Conservation (phyloP, 2,797 vertebrate species). For the Threskiornis aethiopicus region DNA sequence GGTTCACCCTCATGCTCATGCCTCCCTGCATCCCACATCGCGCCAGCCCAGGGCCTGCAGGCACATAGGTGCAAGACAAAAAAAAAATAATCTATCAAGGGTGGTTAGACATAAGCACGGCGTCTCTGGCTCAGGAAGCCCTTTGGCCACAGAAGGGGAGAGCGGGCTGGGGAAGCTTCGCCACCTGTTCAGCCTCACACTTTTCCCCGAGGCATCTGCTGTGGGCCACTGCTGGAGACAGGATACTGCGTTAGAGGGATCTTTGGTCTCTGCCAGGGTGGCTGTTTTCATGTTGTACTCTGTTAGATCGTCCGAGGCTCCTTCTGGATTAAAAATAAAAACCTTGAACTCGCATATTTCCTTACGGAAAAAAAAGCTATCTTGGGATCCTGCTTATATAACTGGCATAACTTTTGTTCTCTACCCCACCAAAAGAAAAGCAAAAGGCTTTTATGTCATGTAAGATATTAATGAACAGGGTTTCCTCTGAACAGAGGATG, state of each 20-base stretch:
- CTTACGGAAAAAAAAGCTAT: conserved; percentile 4
- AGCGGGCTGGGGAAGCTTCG: neutral
- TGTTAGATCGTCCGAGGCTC: neutral
- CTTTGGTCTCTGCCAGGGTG: neutral
- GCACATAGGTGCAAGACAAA: neutral
- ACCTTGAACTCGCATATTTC: neutral
- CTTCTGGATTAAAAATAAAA: conserved; percentile 14
- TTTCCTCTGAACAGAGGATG: conserved; percentile 38
- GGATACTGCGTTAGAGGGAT: neutral
- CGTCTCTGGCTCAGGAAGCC: neutral
- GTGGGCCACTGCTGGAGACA: neutral
- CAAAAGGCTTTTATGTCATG: conserved; percentile 10
- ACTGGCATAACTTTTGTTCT: conserved; percentile 24
- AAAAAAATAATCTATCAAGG: neutral
- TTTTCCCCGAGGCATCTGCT: neutral
- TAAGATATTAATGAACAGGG: neutral
- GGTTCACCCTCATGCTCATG: neutral
- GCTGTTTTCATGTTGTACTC: neutral
- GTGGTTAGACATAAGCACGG: neutral
- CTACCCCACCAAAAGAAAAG: neutral
- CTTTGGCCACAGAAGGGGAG: neutral
- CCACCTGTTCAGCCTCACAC: neutral
- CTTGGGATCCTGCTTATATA: conserved; percentile 31
- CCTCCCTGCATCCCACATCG: neutral
- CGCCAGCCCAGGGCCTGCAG: neutral